Evolutionary conservation across 2,797 vertebrate genomes (phyloP).

Genomic region (Acipenser transmontanus): DNA sequence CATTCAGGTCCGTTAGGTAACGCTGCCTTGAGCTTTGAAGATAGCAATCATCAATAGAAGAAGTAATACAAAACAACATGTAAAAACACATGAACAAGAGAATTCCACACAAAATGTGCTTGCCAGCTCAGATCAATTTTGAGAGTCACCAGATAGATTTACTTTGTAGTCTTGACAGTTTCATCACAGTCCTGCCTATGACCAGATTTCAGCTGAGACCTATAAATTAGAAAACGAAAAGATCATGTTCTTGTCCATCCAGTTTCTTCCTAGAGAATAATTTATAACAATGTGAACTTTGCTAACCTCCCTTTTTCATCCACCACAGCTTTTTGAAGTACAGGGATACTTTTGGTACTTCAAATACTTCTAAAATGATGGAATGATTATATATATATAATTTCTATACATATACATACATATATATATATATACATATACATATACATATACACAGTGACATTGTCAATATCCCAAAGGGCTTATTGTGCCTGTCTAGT

Average conservation of each 20-base stretch:
- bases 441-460: background rate
- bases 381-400: constrained; percentile 15
- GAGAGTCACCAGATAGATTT: constrained; percentile 20
- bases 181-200: constrained; percentile 29
- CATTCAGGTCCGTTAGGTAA: no score
- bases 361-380: constrained; percentile 22
- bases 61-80: constrained; percentile 8
- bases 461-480: no score
- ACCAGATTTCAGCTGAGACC: constrained; percentile 28
- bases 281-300: constrained; percentile 25
- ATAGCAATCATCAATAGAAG: background rate
- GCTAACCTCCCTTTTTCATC: constrained; percentile 11
- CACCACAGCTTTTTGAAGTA: constrained; percentile 19
- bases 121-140: constrained; percentile 49
- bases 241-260: constrained; percentile 42
- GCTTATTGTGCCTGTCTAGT: no score
- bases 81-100: constrained; percentile 26
- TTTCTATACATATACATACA: background rate
- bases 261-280: constrained; percentile 25
- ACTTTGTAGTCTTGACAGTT: constrained; percentile 30
- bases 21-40: background rate
- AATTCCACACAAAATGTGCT: constrained; percentile 51
- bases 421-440: background rate
- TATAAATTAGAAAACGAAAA: constrained; percentile 43
- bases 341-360: background rate